Base-by-base conservation (phyloP, 2,113 vertebrate species). In the Tetrao urogallus region DNA sequence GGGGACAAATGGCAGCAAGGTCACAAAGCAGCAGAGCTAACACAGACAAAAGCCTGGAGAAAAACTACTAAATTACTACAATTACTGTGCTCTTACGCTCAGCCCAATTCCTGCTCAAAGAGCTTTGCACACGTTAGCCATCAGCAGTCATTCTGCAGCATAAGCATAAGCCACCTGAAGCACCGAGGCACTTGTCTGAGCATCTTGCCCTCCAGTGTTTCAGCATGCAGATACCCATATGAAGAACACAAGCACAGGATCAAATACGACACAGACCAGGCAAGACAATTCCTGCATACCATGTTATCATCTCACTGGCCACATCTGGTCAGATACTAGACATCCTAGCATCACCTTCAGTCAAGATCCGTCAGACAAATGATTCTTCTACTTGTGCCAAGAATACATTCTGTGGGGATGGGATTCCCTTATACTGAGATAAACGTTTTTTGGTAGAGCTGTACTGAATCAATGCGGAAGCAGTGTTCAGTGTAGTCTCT, bases 41-140 rank as follows among this genome's bases (percentile, higher is more conserved):
- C 28, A 52, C 47, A 78, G 47, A 24, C 1, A 3, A n/a, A 13
- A 73, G 27, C 19, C 71, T 36, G 27, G 11, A 43, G 21, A 24
- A 28, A 52, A 38, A 34, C 19, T 4, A n/a, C 0, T 1, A 12
- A n/a, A 14, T 19, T 45, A 14, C 4, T 58, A 18, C n/a, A 48
- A 9, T 43, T 50, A 19, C 57, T 61, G 4, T 13, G 19, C 25
- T 30, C 28, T 89, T 27, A 28, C 0, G 5, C 20, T 79, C 24
- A 61, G 42, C 40, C 45, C 21, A 45, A 3, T 24, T 47, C 19
- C 18, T 27, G 22, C 32, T 60, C 56, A 1, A 8, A 34, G 28
- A 2, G 16, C 52, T 80, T 11, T 63, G 77, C 30, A 36, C 13
- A 18, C 14, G 10, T 60, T 27, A 47, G 15, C 11, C 63, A 60